Base-by-base conservation (phyloP, 2,113 vertebrate genomes). In the Engystomops pustulosus region DNA sequence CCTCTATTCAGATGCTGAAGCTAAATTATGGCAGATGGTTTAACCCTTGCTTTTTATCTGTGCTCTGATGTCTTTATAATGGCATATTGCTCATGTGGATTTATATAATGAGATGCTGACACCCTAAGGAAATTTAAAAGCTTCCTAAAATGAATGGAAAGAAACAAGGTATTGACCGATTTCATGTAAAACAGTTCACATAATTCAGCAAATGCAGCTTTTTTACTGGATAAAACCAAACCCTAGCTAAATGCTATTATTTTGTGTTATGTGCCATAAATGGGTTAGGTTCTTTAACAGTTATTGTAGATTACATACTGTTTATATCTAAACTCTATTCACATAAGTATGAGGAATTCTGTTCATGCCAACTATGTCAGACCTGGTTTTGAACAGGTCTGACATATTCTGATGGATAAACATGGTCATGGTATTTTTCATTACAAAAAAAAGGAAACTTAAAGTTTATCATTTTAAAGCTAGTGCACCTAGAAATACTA, bases 1-100 rank as follows among this genome's bases (percentile, higher is more conserved):
- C 70, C 67, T 70, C 15, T 55, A 58, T 60, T 82, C 80, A 58
- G 38, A 72, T 53, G 49, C 25, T 6, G 32, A 58, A 81, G 34
- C 34, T 58, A 44, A 72, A 82, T 60, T 60, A 71, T 71, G 80
- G 79, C 67, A 71, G 32, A 44, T 27, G 36, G 12, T 58, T 71
- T 82, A 82, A 82, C 67, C 34, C 67, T 55, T 82, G 44, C 32
- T 14, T 18, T 68, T 68, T 32, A 69, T 38, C 51, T 36, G 18
- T 55, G 18, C 20, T 23, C 3, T n/a, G 2, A 18, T 47, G 27
- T 30, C 77, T 47, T 20, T 55, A 20, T 38, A 77, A 38, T 77
- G 51, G 32, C 32, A 34, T 51, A 20, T n/a, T 51, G 71, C 47
- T 76, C 14, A 15, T 74, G 25, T 18, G 27, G 44, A 74, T 30